Percentiles rank a stretch among this genome's conserved stretches.
Evolutionary conservation across 2,113 vertebrate species (phyloP).

Genomic region (Falco punctatus): DNA sequence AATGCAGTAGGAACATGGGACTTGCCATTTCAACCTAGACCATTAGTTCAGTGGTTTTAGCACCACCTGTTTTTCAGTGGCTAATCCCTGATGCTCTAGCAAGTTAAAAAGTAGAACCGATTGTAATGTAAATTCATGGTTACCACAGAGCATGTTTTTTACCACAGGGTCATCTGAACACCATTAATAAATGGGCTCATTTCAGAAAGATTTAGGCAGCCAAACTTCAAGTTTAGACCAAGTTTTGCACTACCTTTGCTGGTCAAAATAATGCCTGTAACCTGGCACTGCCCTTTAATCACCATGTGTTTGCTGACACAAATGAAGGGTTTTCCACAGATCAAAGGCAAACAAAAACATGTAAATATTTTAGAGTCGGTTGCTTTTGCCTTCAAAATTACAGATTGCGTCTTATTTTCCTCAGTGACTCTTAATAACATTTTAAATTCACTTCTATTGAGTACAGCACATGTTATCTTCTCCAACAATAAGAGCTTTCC

Average conservation of each 20-base stretch:
- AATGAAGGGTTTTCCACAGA: neutral
- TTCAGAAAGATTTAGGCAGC: neutral
- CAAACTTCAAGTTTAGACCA: neutral
- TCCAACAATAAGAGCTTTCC: neutral
- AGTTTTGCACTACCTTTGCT: neutral
- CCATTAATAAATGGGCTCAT: neutral
- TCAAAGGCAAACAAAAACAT: conserved; percentile 28
- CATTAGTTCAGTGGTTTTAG: neutral
- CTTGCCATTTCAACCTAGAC: neutral
- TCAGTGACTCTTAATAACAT: neutral
- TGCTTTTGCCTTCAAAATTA: conserved; percentile 7
- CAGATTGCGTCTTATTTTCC: neutral
- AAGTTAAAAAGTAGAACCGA: neutral
- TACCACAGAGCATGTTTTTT: neutral
- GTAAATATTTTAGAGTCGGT: neutral
- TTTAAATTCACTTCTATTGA: neutral
- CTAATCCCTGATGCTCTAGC: neutral
- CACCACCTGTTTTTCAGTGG: neutral
- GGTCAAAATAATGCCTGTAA: conserved; percentile 9
- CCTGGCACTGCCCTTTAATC: conserved; percentile 24
- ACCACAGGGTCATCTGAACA: neutral
- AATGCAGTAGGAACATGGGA: neutral
- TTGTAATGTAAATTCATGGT: neutral
- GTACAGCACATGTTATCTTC: neutral
- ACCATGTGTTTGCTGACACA: neutral